Evolutionary conservation across 1,140 invertebrate species (phyloP), one percentile per base, ranked within the genome.

Genomic region (Mya arenaria): DNA sequence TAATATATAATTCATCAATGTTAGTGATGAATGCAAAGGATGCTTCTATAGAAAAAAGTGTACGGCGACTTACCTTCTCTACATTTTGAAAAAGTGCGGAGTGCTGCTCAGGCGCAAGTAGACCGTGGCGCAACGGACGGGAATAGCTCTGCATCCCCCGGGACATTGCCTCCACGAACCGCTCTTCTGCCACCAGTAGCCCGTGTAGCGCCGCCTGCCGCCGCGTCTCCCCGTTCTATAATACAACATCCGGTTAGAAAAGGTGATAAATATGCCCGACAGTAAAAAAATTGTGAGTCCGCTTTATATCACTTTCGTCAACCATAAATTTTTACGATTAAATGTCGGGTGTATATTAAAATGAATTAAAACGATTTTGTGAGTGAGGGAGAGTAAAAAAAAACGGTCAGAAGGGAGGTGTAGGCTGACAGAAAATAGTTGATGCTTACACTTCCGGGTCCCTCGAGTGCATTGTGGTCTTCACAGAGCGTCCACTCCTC

Each of bases 41-140:
- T 2, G 30, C 8, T 37, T 37, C 3, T 23, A 58, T 10, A 58
- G 30, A 58, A 58, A 19, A 58, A 23, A 23, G n/a, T 13, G 30
- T 13, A n/a, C n/a, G n/a, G n/a, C n/a, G n/a, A 78, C 44, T 56
- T 66, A 87, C 86, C 80, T 87, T 86, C 28, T 87, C 86, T 0
- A 86, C 55, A 48, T 87, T 87, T 62, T 86, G 86, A 73, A 87
- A 87, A 37, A 87, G 58, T 28, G 62, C 69, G 15, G 55, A 36
- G 48, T 87, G 81, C 52, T 87, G 74, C n/a, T 58, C 56, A 8
- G 37, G 69, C 23, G 58, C 77, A 13, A 87, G 10, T 15, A 84
- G 56, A 13, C 74, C 62, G 68, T 86, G 84, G 37, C 83, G 73
- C 15, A 87, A 60, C 5, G 86, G 86, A 6, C 85, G 69, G 2